Evolutionary conservation across 2,797 vertebrate genomes (phyloP), one percentile per base, ranked within the genome.

Genomic region (Myotis planiceps): DNA sequence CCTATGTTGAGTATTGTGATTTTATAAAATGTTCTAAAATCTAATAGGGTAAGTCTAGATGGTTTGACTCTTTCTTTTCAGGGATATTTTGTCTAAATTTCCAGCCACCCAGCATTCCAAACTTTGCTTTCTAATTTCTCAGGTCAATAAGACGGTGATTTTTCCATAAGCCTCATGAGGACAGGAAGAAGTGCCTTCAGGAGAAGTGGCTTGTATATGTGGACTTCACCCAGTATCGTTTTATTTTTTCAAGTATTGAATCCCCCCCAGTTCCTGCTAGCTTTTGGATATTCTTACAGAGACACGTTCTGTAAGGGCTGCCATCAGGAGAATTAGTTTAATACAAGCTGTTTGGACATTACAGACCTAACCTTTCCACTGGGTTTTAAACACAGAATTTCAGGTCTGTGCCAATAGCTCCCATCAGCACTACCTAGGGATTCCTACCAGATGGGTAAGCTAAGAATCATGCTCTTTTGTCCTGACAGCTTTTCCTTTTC

Each of bases 1-100:
- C 4, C 34, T 27, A 1, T 90, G 12, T 78, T 87, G 39, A 81
- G 14, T 81, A 13, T 12, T 76, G 39, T 60, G 19, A n/a, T 32
- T 88, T 88, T 88, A 92, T 16, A 34, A 18, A 86, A 83, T 80
- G 3, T 49, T 65, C 39, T 95, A 37, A 90, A 95, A 60, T 85
- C 72, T 69, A 89, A 80, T 39, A 72, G 2, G 18, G 14, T 71
- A 51, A 58, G 1, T 78, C 76, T 80, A 88, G 21, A 83, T 81
- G 75, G 4, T 29, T 82, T 75, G 29, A 8, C 51, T 87, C 18
- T 29, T 93, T 93, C 2, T 23, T 93, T 84, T 78, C 12, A 32
- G 19, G 42, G 16, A 90, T 47, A 78, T 58, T 85, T 84, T 23
- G 7, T 39, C 34, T 94, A 10, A 66, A 18, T 75, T 89, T 93